Base-by-base conservation (phyloP, 2,888 invertebrate species). In the Xanthia togata region DNA sequence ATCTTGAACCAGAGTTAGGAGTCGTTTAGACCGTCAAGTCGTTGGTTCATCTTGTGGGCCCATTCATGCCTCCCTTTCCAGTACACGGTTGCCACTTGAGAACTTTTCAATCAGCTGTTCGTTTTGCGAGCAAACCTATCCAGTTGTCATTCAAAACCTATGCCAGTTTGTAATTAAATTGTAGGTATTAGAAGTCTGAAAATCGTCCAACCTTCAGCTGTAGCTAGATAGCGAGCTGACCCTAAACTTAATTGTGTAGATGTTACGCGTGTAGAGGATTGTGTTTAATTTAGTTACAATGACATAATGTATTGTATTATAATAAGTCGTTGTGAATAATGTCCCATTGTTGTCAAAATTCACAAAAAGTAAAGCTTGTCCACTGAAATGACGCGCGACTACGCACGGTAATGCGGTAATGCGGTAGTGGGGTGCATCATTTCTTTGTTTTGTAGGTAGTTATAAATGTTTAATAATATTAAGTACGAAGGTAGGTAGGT, bases 301-400 rank as follows among this genome's bases (percentile, higher is more conserved):
- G 8, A 47, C 8, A 44, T 64, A 26, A 47, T 47, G 12, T 47
- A 50, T 14, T 47, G 31, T 31, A 23, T 47, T 67, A 47, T 31
- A 67, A 67, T 67, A 47, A 44, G n/a, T 35, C 20, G 44, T 26
- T 73, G 20, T 68, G 78, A 47, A 79, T 47, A 69, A 67, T 9
- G 5, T 47, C 14, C 6, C 47, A 55, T 69, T 53, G 71, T 79
- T 70, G 62, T 44, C 31, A 41, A 53, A n/a, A 63, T 44, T 31
- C 9, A 44, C 41, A 64, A 64, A 65, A 78, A 53, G 14, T 44
- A 44, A 44, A 14, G 14, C 44, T 44, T 44, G 12, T 44, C 14
- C 44, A 44, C 41, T 41, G 41, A 9, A 44, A 12, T 44, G 44
- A 44, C 14, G 44, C 44, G 44, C 44, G 44, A 4, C 14, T 44